Conservation (phyloP, 2,113 vertebrate species). For the Peromyscus maniculatus region DNA sequence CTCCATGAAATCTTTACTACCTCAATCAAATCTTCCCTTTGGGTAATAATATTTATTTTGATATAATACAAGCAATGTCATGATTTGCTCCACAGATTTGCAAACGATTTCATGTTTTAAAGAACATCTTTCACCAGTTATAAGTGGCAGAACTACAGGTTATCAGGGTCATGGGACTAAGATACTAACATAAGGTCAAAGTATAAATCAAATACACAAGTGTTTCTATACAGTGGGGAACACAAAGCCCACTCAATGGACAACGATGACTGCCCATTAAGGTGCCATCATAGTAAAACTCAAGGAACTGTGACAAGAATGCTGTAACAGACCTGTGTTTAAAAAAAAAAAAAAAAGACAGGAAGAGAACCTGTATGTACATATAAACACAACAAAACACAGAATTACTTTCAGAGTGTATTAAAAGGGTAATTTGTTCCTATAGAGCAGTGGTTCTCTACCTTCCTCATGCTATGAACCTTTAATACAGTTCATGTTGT, state of each 20-base stretch:
- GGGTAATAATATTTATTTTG: neutral
- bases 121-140: neutral
- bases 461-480: neutral
- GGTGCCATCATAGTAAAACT: neutral
- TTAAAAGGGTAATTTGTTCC: neutral
- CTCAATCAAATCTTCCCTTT: constrained; percentile 16
- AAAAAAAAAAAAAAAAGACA: neutral
- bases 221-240: neutral
- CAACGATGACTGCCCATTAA: neutral
- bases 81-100: neutral
- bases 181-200: neutral
- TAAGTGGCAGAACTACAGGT: neutral
- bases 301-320: neutral
- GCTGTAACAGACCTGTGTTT: neutral
- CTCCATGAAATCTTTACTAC: neutral
- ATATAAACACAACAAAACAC: neutral
- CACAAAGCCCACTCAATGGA: neutral
- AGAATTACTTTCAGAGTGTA: neutral
- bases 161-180: neutral
- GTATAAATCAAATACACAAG: constrained; percentile 23
- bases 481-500: neutral
- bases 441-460: neutral
- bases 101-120: neutral
- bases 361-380: neutral
- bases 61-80: neutral